phyloP scores from a whole-genome alignment of 2,888 invertebrate genomes.

The Cephus pulcher region DNA sequence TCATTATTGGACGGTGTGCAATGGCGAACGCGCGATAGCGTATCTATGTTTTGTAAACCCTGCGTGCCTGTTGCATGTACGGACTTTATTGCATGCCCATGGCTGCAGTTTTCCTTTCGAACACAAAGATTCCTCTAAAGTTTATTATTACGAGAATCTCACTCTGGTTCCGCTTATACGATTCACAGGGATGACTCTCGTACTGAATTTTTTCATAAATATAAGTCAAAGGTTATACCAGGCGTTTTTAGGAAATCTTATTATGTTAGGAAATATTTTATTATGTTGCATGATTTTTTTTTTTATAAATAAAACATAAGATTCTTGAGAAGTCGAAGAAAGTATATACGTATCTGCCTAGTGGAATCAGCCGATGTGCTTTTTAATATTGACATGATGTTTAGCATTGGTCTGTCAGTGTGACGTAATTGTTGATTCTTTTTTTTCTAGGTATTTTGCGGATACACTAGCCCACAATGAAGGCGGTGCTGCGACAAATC shows the following conservation, averaged over 20 bases:
- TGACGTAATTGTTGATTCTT: neutral
- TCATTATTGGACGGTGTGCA: slow-evolving; percentile 13
- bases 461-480: slow-evolving; percentile 69
- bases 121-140: neutral
- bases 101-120: neutral
- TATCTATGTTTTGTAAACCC: slow-evolving; percentile 43
- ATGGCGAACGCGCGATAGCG: slow-evolving; percentile 31
- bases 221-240: neutral
- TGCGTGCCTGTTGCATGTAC: slow-evolving; percentile 4
- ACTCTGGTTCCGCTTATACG: neutral
- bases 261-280: neutral
- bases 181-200: neutral
- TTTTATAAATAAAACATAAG: neutral
- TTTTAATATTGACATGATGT: neutral
- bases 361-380: neutral
- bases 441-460: slow-evolving; percentile 66
- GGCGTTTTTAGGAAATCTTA: neutral
- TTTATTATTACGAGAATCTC: neutral
- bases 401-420: neutral
- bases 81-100: neutral
- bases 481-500: slow-evolving; percentile 52
- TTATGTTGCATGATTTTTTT: neutral
- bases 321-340: neutral
- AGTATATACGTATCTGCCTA: too few species aligned
- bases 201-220: neutral